Base-by-base conservation (phyloP, 2,888 invertebrate genomes). In the Schizotus pectinicornis region DNA sequence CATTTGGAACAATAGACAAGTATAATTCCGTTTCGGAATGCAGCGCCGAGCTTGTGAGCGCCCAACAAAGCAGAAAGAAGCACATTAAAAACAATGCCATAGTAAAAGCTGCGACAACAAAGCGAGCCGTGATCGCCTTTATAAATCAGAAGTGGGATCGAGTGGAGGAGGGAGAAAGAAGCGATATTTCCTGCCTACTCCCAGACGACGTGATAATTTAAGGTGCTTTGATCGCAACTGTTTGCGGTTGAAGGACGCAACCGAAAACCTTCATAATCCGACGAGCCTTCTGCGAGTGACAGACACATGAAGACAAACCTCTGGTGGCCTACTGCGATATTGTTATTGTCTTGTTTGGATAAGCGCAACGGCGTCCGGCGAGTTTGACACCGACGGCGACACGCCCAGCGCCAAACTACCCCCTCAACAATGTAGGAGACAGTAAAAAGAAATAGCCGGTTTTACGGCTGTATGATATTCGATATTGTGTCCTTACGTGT, bases 401-500 rank as follows among this genome's bases (percentile, higher is more conserved):
- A n/a, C n/a, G n/a, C n/a, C n/a, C n/a, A n/a, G n/a, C n/a, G n/a
- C n/a, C n/a, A n/a, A 22, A 22, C 22, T 31, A 43, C 43, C 7
- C 43, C 43, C 32, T 12, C 32, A 48, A 58, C 53, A 58, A 49
- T 58, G 58, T 58, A 58, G 43, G 49, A 46, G 56, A 58, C 58
- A 66, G 58, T 66, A 64, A 63, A 64, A 67, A 61, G 59, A 56
- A 67, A 67, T 62, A 59, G 63, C 64, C 46, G 63, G 59, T 59
- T 65, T 67, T 67, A 67, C 59, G 51, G 62, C 63, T 61, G 63
- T 63, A 64, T 63, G 64, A 67, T 67, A 65, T 67, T 67, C 63
- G 67, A 67, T 67, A 67, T 67, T 65, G 61, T 60, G 61, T 64
- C 60, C 64, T 64, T 63, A 61, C 62, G 62, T 64, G 60, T 63